Percentiles rank a stretch among this genome's conserved stretches.
Conservation (phyloP, 1,140 invertebrate genomes). For the Bombus ignitus region DNA sequence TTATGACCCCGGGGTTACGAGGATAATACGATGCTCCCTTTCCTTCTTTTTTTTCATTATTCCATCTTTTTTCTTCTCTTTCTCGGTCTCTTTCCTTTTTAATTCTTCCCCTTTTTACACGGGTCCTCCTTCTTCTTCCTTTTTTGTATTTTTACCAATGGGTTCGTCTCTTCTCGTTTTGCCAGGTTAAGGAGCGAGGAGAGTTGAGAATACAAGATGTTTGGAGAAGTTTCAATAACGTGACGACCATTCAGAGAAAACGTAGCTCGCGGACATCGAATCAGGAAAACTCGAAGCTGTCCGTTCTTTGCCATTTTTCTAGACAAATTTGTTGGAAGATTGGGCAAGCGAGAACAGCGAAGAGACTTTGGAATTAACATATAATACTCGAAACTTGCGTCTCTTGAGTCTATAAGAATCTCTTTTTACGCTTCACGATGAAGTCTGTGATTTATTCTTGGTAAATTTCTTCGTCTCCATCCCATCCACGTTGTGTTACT, state of each 20-base stretch:
- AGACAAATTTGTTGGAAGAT: too few species aligned
- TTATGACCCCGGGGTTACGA: constrained; percentile 38
- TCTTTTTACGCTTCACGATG: not conserved
- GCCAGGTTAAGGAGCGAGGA: not conserved
- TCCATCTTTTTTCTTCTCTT: not conserved
- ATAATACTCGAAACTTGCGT: too few species aligned
- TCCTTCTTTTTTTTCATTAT: not conserved
- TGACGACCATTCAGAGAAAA: too few species aligned
- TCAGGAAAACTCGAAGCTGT: too few species aligned
- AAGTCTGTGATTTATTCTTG: not conserved
- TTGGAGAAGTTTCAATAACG: too few species aligned
- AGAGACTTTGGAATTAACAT: too few species aligned
- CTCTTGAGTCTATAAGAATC: not conserved
- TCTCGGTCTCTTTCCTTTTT: not conserved
- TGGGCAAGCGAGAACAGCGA: too few species aligned
- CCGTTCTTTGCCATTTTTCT: too few species aligned
- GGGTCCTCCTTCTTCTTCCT: too few species aligned
- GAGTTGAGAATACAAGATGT: too few species aligned
- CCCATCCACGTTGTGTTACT: not conserved
- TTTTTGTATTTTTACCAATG: not conserved
- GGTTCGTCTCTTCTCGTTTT: too few species aligned
- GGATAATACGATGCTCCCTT: not conserved
- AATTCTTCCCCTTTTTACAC: not conserved
- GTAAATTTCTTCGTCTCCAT: not conserved
- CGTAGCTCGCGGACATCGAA: too few species aligned